phyloP scores from a whole-genome alignment of 2,113 vertebrate genomes.

The Camelus dromedarius region DNA sequence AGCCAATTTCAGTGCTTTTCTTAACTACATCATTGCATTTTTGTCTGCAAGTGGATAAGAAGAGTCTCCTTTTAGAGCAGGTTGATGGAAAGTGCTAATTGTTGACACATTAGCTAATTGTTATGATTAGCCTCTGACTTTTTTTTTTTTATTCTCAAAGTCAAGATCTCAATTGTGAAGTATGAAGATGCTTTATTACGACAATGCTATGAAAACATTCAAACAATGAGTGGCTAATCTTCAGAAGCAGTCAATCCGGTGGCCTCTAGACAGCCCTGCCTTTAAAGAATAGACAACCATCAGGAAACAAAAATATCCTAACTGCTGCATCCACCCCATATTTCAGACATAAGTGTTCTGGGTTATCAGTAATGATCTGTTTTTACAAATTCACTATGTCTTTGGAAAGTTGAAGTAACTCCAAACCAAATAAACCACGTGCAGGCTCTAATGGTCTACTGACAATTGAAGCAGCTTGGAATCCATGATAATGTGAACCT shows the following conservation, averaged over 20 bases:
- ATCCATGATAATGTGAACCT: conserved; percentile 84
- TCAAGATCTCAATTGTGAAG: conserved; percentile 91
- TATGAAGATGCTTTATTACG: conserved; percentile 91
- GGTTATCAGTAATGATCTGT: conserved; percentile 91
- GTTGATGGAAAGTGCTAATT: conserved; percentile 91
- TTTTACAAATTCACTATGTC: conserved; percentile 92
- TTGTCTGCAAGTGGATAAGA: conserved; percentile 91
- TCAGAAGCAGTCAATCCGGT: conserved; percentile 86
- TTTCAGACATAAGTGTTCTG: conserved; percentile 90
- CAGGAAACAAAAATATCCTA: conserved; percentile 82
- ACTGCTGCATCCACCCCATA: conserved; percentile 86
- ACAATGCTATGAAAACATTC: conserved; percentile 90
- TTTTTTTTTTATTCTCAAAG: conserved; percentile 86
- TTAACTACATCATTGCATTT: conserved; percentile 92
- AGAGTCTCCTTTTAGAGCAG: conserved; percentile 88
- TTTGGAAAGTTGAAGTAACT: conserved; percentile 92
- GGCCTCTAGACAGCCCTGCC: conserved; percentile 86
- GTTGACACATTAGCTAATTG: conserved; percentile 93
- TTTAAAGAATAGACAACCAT: conserved; percentile 88
- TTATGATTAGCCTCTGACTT: conserved; percentile 92
- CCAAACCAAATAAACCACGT: conserved; percentile 96
- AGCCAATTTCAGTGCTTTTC: conserved; percentile 90
- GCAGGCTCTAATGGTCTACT: conserved; percentile 91
- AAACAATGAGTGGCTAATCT: conserved; percentile 91
- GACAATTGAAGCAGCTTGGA: conserved; percentile 87